Conservation (phyloP, 1,140 invertebrate genomes). For the Drosophila paulistorum region DNA sequence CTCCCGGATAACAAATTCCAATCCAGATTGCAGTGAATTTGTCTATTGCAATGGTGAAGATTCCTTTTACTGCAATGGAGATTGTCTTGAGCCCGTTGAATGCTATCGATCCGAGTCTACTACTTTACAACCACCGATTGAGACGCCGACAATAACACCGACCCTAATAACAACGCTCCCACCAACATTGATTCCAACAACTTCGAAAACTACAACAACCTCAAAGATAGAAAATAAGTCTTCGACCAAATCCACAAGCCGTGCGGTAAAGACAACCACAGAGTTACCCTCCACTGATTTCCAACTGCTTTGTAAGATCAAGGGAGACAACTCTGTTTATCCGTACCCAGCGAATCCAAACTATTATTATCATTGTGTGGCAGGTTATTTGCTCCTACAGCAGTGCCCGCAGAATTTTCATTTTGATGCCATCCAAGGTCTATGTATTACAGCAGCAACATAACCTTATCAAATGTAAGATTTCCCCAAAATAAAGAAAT, state of each 20-base stretch:
- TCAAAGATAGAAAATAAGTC: background rate
- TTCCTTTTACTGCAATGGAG: constrained; percentile 68
- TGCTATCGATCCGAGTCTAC: constrained; percentile 30
- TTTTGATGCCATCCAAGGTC: constrained; percentile 41
- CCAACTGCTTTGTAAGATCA: constrained; percentile 40
- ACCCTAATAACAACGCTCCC: background rate
- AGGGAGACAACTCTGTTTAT: constrained; percentile 49
- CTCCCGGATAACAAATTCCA: constrained; percentile 41
- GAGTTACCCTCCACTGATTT: constrained; percentile 22
- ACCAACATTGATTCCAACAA: background rate
- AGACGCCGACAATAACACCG: too few species aligned
- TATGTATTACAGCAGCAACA: constrained; percentile 38
- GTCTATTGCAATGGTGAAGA: constrained; percentile 69
- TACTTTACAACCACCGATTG: background rate
- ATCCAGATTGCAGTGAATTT: constrained; percentile 63
- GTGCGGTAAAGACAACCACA: background rate
- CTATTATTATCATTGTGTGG: constrained; percentile 69
- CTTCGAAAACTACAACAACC: background rate
- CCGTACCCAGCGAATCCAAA: constrained; percentile 64
- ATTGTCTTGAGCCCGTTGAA: constrained; percentile 46
- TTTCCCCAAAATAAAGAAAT: constrained; percentile 49
- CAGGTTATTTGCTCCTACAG: constrained; percentile 54
- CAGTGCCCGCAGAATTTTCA: constrained; percentile 65
- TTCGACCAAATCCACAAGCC: background rate
- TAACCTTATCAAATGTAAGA: constrained; percentile 54